These are phyloP conservation scores for Ictalurus punctatus DNA, from an alignment of 2,113 vertebrate species.

Conservation along the genomic window DNA sequence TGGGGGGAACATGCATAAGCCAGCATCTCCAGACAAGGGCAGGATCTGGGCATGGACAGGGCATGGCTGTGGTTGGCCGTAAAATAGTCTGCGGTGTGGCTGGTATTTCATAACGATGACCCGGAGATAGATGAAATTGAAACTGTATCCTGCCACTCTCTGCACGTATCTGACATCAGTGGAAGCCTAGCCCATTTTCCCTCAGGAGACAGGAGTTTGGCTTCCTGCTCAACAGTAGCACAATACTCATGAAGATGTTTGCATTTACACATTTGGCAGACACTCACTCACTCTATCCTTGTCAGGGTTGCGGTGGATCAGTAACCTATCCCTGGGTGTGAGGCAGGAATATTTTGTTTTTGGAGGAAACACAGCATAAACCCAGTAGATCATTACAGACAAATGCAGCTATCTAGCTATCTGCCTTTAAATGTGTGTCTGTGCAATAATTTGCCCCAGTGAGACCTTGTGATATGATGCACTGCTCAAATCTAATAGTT, in stretches of 20 bases:
- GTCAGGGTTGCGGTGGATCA: background rate
- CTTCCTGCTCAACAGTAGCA: slow-evolving; percentile 12
- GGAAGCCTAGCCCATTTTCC: slow-evolving; percentile 41
- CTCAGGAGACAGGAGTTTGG: slow-evolving; percentile 43
- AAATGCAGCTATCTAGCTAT: background rate
- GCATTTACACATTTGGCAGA: background rate
- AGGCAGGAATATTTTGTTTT: background rate
- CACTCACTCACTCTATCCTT: background rate
- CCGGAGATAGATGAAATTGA: slow-evolving; percentile 52
- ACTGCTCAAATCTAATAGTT: background rate
- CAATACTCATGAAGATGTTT: background rate
- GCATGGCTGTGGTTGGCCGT: slow-evolving; percentile 57
- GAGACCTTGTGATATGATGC: background rate
- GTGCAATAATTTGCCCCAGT: background rate
- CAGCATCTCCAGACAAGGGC: slow-evolving; percentile 31
- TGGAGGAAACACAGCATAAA: background rate
- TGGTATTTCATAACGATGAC: slow-evolving; percentile 68
- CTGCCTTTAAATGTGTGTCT: background rate
- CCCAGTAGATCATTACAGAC: background rate
- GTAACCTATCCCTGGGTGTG: background rate
- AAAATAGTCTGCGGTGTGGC: slow-evolving; percentile 65
- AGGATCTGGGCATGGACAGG: slow-evolving; percentile 46
- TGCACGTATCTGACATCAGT: slow-evolving; percentile 57
- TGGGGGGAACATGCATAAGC: slow-evolving; percentile 23
- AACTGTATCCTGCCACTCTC: slow-evolving; percentile 49